Conservation (phyloP, 2,113 vertebrate genomes). For the Perca flavescens region DNA sequence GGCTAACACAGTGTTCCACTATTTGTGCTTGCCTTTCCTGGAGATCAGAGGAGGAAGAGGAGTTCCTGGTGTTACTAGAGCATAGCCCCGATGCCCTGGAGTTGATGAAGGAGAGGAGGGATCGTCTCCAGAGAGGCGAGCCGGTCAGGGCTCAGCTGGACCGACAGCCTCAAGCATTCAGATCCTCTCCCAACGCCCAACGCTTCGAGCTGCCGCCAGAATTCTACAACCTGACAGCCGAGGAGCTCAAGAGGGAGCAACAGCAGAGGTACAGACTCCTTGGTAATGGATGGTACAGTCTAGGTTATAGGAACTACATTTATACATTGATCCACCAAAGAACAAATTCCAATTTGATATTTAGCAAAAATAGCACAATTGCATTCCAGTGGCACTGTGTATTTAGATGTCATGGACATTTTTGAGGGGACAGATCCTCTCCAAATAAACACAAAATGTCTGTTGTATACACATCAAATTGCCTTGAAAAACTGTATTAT, state of each 20-base stretch:
- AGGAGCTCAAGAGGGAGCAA: slow-evolving; percentile 92
- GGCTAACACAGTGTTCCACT: neutral
- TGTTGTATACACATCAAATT: neutral
- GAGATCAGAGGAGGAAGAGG: slow-evolving; percentile 85
- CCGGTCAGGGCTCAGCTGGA: slow-evolving; percentile 89
- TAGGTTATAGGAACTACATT: neutral
- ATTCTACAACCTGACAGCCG: slow-evolving; percentile 90
- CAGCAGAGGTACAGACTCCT: slow-evolving; percentile 83
- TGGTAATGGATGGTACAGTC: too few species aligned
- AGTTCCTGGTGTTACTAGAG: slow-evolving; percentile 89
- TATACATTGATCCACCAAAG: neutral
- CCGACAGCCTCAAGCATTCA: slow-evolving; percentile 86
- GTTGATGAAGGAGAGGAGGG: slow-evolving; percentile 83
- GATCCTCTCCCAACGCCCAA: slow-evolving; percentile 85
- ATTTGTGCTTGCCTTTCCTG: slow-evolving; percentile 1
- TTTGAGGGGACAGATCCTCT: neutral
- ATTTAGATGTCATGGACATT: neutral
- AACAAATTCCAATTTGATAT: neutral
- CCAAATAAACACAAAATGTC: neutral
- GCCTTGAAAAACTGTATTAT: neutral
- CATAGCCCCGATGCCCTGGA: slow-evolving; percentile 80
- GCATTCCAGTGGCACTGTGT: neutral
- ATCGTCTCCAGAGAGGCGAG: slow-evolving; percentile 86
- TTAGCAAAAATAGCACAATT: neutral
- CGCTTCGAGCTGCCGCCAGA: slow-evolving; percentile 91